These are phyloP conservation scores for Epinephelus moara DNA, from an alignment of 2,113 vertebrate genomes.

Conservation along the genomic window DNA sequence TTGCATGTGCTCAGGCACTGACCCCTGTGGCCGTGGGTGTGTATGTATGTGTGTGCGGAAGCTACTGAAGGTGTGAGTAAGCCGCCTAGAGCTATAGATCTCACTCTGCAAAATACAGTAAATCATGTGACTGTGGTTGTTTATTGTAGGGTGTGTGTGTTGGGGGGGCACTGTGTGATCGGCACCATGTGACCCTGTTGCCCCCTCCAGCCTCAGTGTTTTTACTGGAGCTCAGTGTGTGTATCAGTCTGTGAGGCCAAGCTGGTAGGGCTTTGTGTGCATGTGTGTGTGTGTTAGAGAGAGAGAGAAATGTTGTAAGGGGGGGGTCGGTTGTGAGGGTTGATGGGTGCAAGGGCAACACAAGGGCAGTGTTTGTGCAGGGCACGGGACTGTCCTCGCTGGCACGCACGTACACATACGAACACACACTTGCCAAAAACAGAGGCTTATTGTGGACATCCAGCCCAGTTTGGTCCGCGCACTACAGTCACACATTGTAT, in stretches of 20 bases:
- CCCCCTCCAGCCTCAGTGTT: constrained; percentile 40
- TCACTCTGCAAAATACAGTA: constrained; percentile 32
- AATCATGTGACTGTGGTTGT: constrained; percentile 31
- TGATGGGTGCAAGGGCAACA: constrained; percentile 68
- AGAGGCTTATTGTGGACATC: constrained; percentile 80
- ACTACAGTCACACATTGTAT: constrained; percentile 75
- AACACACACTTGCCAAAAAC: constrained; percentile 69
- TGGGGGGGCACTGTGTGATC: constrained; percentile 31
- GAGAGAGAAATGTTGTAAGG: constrained; percentile 35
- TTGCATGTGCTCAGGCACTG: constrained; percentile 7
- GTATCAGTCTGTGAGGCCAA: constrained; percentile 40
- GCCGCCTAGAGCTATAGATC: constrained; percentile 28
- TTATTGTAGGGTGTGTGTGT: constrained; percentile 7
- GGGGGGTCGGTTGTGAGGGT: constrained; percentile 23
- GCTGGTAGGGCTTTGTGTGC: constrained; percentile 43
- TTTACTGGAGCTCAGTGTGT: constrained; percentile 51
- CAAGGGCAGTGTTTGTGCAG: constrained; percentile 81
- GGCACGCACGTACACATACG: constrained; percentile 63
- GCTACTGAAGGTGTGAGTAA: constrained; percentile 35
- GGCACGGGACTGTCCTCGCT: constrained; percentile 76
- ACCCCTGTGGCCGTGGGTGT: background rate
- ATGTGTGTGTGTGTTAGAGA: constrained; percentile 37
- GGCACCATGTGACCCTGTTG: constrained; percentile 51
- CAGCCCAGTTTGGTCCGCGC: constrained; percentile 61
- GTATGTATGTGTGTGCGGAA: background rate